Percentiles rank a stretch among this genome's conserved stretches.
Conservation (phyloP, 2,888 invertebrate genomes). For the Rhingia rostrata region DNA sequence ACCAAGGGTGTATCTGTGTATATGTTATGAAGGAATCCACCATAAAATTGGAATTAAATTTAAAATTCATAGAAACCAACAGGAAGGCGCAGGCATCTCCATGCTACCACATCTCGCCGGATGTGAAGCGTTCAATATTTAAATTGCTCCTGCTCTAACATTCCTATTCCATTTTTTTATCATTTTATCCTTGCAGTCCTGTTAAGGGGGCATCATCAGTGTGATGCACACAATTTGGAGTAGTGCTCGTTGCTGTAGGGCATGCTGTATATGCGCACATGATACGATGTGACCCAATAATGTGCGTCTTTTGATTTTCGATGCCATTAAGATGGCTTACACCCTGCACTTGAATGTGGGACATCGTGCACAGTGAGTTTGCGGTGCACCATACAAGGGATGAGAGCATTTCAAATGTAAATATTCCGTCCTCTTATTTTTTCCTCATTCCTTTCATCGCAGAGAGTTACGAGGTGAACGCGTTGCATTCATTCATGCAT, state of each 20-base stretch:
- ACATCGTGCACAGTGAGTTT: conserved; percentile 1
- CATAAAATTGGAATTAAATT: conserved; percentile 73
- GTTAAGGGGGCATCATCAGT: conserved; percentile 5
- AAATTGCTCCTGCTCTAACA: conserved; percentile 55
- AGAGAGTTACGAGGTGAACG: conserved; percentile 20
- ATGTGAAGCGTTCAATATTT: conserved; percentile 71
- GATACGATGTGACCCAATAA: conserved; percentile 62
- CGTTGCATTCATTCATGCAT: conserved; percentile 63
- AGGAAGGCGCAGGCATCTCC: conserved; percentile 49
- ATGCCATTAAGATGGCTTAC: conserved; percentile 54
- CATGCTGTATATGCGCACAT: background rate
- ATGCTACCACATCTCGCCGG: conserved; percentile 40
- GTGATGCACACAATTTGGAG: conserved; percentile 31
- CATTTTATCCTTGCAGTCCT: background rate
- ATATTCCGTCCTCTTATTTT: conserved; percentile 13
- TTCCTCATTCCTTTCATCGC: background rate
- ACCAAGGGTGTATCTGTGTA: conserved; percentile 7
- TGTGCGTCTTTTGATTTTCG: conserved; percentile 71
- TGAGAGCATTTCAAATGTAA: conserved; percentile 53
- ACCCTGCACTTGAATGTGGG: conserved; percentile 2
- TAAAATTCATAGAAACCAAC: conserved; percentile 74
- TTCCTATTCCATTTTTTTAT: conserved; percentile 1
- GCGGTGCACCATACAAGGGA: background rate
- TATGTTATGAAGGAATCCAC: conserved; percentile 45
- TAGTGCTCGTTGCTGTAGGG: conserved; percentile 9